Percentiles rank a stretch among this genome's conserved stretches.
These are phyloP conservation scores for Cheilinus undulatus DNA, from an alignment of 2,113 vertebrate genomes.

Conservation along the genomic window DNA sequence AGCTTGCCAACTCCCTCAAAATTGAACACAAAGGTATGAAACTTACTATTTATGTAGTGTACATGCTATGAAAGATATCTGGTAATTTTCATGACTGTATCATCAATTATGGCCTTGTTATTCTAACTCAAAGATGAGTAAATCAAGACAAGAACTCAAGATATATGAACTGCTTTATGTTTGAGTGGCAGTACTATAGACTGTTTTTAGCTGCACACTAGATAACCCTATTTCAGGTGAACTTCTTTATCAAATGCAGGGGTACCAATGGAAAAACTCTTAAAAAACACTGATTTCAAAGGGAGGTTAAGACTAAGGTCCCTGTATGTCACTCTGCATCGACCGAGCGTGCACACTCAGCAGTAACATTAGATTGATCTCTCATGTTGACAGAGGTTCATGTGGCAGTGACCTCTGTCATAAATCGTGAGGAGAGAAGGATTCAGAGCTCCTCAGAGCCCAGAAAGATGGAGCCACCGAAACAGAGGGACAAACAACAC, in stretches of 20 bases:
- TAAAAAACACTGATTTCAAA: background rate
- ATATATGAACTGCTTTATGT: too few species aligned
- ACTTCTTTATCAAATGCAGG: too few species aligned
- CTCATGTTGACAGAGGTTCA: conserved; percentile 57
- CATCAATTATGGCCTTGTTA: too few species aligned
- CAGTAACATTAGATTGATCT: conserved; percentile 40
- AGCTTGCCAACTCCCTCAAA: too few species aligned
- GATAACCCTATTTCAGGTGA: too few species aligned
- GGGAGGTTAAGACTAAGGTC: background rate
- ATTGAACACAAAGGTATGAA: too few species aligned
- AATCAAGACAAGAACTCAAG: too few species aligned
- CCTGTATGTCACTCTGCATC: conserved; percentile 3
- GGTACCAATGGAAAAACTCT: background rate
- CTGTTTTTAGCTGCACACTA: background rate
- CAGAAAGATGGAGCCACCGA: conserved; percentile 39
- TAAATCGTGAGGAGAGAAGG: conserved; percentile 49
- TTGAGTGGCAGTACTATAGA: too few species aligned
- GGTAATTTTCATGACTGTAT: too few species aligned
- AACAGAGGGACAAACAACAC: conserved; percentile 34
- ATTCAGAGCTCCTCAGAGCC: conserved; percentile 18
- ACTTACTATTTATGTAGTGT: too few species aligned
- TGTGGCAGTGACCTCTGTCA: conserved; percentile 54
- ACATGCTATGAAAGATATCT: too few species aligned
- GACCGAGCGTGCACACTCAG: conserved; percentile 25
- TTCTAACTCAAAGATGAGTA: too few species aligned